Percentiles rank a stretch among this genome's conserved stretches.
phyloP scores from a whole-genome alignment of 2,113 vertebrate species.

The Gasterosteus nipponicus region DNA sequence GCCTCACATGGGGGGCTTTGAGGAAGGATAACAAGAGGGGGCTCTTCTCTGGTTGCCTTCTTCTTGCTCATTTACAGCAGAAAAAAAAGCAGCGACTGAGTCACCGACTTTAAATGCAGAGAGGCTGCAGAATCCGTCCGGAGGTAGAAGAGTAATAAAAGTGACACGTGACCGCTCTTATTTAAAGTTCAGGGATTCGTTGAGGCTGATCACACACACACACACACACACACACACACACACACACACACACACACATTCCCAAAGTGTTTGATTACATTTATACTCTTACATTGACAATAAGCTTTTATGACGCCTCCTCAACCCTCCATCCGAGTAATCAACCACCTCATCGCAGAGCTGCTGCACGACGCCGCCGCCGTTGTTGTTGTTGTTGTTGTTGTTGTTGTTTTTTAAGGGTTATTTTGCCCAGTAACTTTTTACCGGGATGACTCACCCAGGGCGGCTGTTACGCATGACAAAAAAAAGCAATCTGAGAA shows the following conservation, averaged over 20 bases:
- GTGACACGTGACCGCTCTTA: background rate
- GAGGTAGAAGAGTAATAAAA: slow-evolving; percentile 9
- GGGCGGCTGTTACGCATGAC: slow-evolving; percentile 78
- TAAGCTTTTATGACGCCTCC: background rate
- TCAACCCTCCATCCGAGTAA: slow-evolving; percentile 3
- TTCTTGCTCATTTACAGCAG: slow-evolving; percentile 15
- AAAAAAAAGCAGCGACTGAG: slow-evolving; percentile 8
- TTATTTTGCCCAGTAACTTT: slow-evolving; percentile 77
- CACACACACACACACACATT: background rate
- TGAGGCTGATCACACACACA: background rate
- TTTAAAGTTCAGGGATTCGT: background rate
- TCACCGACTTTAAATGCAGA: slow-evolving; percentile 17
- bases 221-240: too few species aligned
- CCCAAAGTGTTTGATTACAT: background rate
- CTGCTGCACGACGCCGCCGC: background rate
- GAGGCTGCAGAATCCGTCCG: background rate
- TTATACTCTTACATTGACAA: background rate
- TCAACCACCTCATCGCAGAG: background rate
- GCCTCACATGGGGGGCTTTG: background rate
- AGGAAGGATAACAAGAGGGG: background rate
- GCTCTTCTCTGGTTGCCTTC: slow-evolving; percentile 9
- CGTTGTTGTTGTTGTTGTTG: slow-evolving; percentile 46
- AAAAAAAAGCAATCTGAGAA: slow-evolving; percentile 51
- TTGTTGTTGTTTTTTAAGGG: slow-evolving; percentile 49
- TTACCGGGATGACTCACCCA: slow-evolving; percentile 78